Evolutionary conservation across 2,888 invertebrate genomes (phyloP), one percentile per base, ranked within the genome.

Genomic region (Norana najaformis): DNA sequence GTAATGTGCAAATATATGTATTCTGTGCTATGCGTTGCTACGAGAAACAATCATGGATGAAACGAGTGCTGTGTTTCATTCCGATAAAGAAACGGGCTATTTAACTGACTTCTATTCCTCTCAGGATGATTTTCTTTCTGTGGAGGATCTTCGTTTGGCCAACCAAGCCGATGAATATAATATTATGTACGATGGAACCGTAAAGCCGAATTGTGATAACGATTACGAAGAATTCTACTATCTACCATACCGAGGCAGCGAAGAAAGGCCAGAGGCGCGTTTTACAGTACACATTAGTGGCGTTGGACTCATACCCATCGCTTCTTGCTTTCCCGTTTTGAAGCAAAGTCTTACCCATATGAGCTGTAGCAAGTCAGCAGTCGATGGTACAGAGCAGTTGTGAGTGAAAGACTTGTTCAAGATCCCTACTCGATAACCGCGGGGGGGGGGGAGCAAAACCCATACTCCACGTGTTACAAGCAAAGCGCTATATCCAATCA

Each of bases 1-100:
- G 8, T n/a, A 47, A 30, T 69, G n/a, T 69, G 11, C 30, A n/a
- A n/a, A n/a, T n/a, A 69, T 69, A 69, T 69, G n/a, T 69, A 69
- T 69, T 69, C 69, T 69, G 69, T 69, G 69, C 69, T 69, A n/a
- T 47, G 30, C 69, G 69, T 69, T 69, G 69, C 69, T 69, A 69
- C n/a, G 69, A 69, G 1, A 69, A 69, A 69, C 69, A 69, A 69
- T n/a, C 6, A 69, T 69, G 69, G 69, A 30, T 4, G 69, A 69
- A 69, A 69, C 69, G 69, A n/a, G 69, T 69, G 69, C 69, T 16
- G 47, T 47, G 47, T 47, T 47, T 69, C 69, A 69, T 8, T n/a
- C 69, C 69, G 69, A 69, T n/a, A 47, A 23, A 47, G 47, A 47
- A 47, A 69, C 69, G 69, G 69, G 30, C n/a, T 69, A 6, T 69